Evolutionary conservation across 2,113 vertebrate species (phyloP), one percentile per base, ranked within the genome.

Genomic region (Pleuronectes platessa): DNA sequence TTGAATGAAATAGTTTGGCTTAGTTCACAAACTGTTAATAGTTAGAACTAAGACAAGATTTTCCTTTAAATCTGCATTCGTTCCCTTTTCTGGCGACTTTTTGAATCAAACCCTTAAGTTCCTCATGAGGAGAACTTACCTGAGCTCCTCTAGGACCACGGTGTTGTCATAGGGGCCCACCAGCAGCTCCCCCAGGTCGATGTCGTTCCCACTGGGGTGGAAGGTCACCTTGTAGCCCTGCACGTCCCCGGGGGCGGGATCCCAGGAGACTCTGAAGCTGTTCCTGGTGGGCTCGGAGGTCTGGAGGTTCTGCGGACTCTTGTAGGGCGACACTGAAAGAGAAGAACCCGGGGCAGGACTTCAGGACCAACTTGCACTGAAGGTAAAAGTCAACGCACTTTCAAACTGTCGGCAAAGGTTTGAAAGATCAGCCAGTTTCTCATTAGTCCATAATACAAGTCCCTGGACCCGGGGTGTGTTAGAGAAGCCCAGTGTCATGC

Each of bases 81-180:
- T 45, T 45, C 31, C 42, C 42, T 47, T 15, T 47, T 47, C 45
- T 17, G 45, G 11, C 3, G 14, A 47, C 11, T 47, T 47, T 2
- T 17, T 1, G 0, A 47, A 17, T 47, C 14, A 17, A 14, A 47
- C 3, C 45, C 12, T 51, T 5, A 18, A 51, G 13, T 42, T 42
- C 40, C 40, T 42, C 40, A 6, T 6, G 23, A 11, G 0, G 0
- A 10, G 18, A 11, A 26, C 91, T 51, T 94, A 99, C 98, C 97
- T 96, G 72, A 99, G 97, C 65, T 99, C 97, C 82, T 99, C 97
- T 67, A 99, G 88, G 40, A 99, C 98, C 1, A 99, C 94, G 0
- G 98, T 99, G 93, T 96, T 98, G 89, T 99, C 98, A 0, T 97
- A 96, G 0, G 98, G 98, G 0, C 98, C 98, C 20, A 99, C 95